phyloP scores from a whole-genome alignment of 2,888 invertebrate genomes.

The Myathropa florea region DNA sequence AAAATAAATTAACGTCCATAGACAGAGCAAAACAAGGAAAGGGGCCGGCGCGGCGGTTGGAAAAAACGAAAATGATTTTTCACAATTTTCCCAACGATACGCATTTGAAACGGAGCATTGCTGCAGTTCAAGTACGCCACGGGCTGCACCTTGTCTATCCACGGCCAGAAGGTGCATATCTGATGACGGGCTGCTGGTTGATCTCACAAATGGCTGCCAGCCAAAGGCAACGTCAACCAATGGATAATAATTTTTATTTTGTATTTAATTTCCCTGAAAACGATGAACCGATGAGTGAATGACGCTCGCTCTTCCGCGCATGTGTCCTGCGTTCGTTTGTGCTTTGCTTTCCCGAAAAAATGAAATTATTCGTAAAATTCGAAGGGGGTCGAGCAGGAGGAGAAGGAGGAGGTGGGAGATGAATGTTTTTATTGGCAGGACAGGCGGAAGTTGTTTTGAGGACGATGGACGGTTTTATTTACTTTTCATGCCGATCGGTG shows the following conservation, averaged over 20 bases:
- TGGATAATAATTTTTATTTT: neutral
- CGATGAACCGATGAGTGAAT: neutral
- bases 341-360: neutral
- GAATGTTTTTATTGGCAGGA: conserved; percentile 22
- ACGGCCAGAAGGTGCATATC: neutral
- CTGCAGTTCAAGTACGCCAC: neutral
- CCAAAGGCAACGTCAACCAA: conserved; percentile 27
- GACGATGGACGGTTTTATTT: conserved; percentile 29
- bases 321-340: neutral
- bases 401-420: neutral
- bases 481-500: neutral
- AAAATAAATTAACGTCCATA: conserved; percentile 38
- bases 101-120: neutral
- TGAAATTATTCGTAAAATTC: neutral
- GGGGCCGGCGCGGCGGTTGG: no score
- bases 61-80: neutral
- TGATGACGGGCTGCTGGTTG: neutral
- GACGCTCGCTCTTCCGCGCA: neutral
- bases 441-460: neutral
- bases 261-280: neutral
- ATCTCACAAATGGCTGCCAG: conserved; percentile 31
- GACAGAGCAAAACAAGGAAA: neutral
- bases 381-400: neutral
- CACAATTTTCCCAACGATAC: neutral
- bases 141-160: neutral